Evolutionary conservation across 2,888 invertebrate genomes (phyloP).

Genomic region (Gortyna flavago): DNA sequence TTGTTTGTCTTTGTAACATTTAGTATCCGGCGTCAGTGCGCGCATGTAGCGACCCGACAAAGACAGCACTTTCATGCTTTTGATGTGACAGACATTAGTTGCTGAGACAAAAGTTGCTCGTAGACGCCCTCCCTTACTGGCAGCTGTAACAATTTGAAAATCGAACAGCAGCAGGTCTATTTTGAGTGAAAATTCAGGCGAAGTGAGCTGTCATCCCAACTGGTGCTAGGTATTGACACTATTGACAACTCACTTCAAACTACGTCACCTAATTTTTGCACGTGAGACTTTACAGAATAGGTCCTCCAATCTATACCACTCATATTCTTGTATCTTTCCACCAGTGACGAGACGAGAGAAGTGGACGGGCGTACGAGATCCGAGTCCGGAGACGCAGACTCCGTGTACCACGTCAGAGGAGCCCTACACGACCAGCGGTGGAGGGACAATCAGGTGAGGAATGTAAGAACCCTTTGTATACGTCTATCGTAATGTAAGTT

Average conservation of each 20-base stretch:
- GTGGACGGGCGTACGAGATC: slow-evolving; percentile 92
- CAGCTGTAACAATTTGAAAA: neutral
- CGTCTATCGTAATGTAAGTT: neutral
- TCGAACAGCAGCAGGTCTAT: neutral
- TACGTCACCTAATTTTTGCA: neutral
- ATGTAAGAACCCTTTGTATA: slow-evolving; percentile 16
- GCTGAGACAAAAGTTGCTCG: too few relatives aligned
- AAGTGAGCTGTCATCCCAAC: too few relatives aligned
- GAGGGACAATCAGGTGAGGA: slow-evolving; percentile 83
- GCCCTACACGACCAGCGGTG: slow-evolving; percentile 85
- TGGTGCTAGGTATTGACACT: too few relatives aligned
- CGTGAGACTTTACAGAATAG: neutral
- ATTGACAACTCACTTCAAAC: too few relatives aligned
- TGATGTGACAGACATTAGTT: too few relatives aligned
- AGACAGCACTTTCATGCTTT: too few relatives aligned
- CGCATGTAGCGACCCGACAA: too few relatives aligned
- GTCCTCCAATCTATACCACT: neutral
- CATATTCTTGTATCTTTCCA: slow-evolving; percentile 41
- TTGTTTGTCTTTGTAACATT: too few relatives aligned
- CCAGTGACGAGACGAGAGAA: slow-evolving; percentile 94
- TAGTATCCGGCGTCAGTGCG: too few relatives aligned
- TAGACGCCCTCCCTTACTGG: neutral
- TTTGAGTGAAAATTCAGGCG: neutral
- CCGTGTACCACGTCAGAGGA: slow-evolving; percentile 91
- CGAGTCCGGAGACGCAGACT: slow-evolving; percentile 95